Conservation (phyloP, 1,140 invertebrate genomes). For the Pseudomyrmex dendroicus region DNA sequence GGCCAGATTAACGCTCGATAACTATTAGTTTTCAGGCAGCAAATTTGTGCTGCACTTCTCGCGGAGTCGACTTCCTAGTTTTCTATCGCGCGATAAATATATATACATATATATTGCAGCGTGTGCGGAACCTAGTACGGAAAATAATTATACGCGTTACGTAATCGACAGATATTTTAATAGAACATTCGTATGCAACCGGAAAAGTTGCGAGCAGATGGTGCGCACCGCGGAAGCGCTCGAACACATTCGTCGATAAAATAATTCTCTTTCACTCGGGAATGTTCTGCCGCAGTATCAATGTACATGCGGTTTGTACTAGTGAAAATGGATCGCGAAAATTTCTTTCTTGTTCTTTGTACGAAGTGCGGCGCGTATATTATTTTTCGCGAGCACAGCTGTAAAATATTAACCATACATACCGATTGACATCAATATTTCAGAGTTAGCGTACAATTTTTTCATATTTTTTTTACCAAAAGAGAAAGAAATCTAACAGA, state of each 20-base stretch:
- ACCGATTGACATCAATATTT: background rate
- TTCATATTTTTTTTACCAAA: too few species aligned
- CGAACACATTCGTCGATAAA: slow-evolving; percentile 11
- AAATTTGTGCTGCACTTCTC: slow-evolving; percentile 48
- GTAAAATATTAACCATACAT: background rate
- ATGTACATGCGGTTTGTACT: background rate
- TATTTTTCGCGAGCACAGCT: background rate
- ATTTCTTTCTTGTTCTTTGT: background rate
- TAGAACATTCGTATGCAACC: slow-evolving; percentile 17
- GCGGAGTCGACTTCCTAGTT: slow-evolving; percentile 62
- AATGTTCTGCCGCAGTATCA: slow-evolving; percentile 5
- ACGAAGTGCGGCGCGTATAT: background rate
- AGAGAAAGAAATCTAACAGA: too few species aligned
- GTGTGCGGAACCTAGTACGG: slow-evolving; percentile 22
- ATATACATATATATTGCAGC: slow-evolving; percentile 19
- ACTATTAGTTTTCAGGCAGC: slow-evolving; percentile 52
- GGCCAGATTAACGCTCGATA: slow-evolving; percentile 47
- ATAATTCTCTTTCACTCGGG: slow-evolving; percentile 38
- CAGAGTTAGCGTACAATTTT: too few species aligned
- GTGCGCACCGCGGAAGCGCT: slow-evolving; percentile 47
- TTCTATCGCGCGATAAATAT: slow-evolving; percentile 35
- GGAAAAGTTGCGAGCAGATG: slow-evolving; percentile 25
- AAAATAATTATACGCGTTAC: slow-evolving; percentile 61
- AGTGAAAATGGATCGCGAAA: slow-evolving; percentile 16
- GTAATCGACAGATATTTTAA: slow-evolving; percentile 46